phyloP scores from a whole-genome alignment of 2,113 vertebrate species.

The Taurulus bubalis region DNA sequence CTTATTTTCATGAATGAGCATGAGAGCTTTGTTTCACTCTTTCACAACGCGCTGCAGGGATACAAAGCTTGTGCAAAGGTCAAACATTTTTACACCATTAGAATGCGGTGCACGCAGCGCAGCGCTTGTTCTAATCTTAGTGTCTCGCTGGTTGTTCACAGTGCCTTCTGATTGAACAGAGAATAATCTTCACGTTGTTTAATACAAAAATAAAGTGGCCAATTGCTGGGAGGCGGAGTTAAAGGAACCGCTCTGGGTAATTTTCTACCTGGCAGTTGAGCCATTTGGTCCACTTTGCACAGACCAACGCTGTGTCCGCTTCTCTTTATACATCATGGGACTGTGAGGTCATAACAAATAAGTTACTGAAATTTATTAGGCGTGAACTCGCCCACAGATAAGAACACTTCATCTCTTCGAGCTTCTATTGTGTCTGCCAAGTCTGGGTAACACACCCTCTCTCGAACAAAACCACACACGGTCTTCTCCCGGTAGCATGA shows the following conservation, averaged over 20 bases:
- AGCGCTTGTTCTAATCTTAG: not conserved
- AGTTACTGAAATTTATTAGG: not conserved
- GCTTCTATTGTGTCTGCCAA: not conserved
- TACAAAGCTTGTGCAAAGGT: not conserved
- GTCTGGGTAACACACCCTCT: not conserved
- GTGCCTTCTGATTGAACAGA: not conserved
- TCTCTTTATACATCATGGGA: not conserved
- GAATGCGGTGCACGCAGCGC: not conserved
- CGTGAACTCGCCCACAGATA: not conserved
- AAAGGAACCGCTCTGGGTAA: too few species aligned
- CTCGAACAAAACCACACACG: not conserved
- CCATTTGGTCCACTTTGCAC: not conserved
- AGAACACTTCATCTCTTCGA: not conserved
- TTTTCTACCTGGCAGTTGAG: not conserved
- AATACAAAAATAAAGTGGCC: too few species aligned
- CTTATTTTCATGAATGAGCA: not conserved
- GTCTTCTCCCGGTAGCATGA: too few species aligned
- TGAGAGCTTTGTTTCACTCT: not conserved
- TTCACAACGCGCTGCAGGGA: not conserved
- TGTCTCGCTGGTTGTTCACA: too few species aligned
- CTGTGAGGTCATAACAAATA: not conserved
- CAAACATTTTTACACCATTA: not conserved
- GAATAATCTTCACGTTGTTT: not conserved
- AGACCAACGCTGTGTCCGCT: too few species aligned
- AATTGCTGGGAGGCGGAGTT: too few species aligned